Percentiles rank a stretch among this genome's conserved stretches.
Conservation (phyloP, 1,140 invertebrate genomes). For the Delia radicum region DNA sequence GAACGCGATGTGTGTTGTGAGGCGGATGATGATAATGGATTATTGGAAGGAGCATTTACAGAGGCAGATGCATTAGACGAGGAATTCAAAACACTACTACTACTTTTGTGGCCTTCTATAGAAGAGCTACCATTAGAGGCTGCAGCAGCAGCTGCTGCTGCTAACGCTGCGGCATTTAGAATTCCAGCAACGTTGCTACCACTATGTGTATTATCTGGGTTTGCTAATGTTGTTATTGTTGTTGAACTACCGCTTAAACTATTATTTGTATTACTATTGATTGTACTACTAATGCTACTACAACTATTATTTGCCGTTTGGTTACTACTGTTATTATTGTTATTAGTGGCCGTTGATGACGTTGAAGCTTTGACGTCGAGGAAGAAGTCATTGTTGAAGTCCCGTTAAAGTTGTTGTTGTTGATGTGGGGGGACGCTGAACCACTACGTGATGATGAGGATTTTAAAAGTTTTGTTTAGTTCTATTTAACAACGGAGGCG, state of each 20-base stretch:
- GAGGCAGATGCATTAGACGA: conserved; percentile 8
- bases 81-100: conserved; percentile 15
- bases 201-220: neutral
- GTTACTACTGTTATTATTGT: neutral
- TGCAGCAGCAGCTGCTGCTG: conserved; percentile 46
- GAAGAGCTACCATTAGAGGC: conserved; percentile 40
- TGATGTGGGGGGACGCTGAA: conserved; percentile 39
- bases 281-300: conserved; percentile 54
- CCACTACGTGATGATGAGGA: conserved; percentile 41
- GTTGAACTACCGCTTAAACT: neutral
- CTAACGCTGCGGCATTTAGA: conserved; percentile 56
- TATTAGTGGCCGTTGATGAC: conserved; percentile 17
- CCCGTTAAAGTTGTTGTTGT: neutral
- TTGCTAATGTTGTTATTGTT: conserved; percentile 44
- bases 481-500: conserved; percentile 9
- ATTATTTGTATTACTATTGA: conserved; percentile 49
- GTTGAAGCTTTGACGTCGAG: conserved; percentile 37
- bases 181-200: conserved; percentile 30
- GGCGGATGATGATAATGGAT: conserved; percentile 26
- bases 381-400: conserved; percentile 12
- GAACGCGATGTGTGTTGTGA: conserved; percentile 21
- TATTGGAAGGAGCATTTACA: conserved; percentile 19
- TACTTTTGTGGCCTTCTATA: conserved; percentile 1
- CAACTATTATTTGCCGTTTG: conserved; percentile 25
- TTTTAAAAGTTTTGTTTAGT: conserved; percentile 18